Conservation (phyloP, 1,140 invertebrate species). For the Lethrus apterus region DNA sequence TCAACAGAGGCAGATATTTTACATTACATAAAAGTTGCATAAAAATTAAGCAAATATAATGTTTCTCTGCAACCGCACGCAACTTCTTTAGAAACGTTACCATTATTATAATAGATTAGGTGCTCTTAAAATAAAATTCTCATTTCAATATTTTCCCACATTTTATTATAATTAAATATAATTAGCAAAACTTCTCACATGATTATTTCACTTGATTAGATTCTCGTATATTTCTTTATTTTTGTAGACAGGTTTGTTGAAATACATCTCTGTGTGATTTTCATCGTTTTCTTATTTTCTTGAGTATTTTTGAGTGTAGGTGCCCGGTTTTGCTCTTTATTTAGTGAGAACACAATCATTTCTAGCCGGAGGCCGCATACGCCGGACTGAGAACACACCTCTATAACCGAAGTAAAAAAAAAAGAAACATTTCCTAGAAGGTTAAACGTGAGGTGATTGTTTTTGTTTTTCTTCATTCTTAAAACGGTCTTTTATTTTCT, state of each 20-base stretch:
- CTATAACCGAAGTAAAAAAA: conserved; percentile 15
- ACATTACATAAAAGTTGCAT: no score
- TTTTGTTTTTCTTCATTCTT: conserved; percentile 14
- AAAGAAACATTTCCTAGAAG: conserved; percentile 21
- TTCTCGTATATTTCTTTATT: background rate
- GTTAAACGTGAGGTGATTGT: conserved; percentile 18
- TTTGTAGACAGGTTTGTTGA: conserved; percentile 1
- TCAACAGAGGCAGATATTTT: no score
- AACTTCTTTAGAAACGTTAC: no score
- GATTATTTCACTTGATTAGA: background rate
- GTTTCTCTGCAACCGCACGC: no score
- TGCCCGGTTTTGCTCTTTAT: conserved; percentile 13
- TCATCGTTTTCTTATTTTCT: conserved; percentile 9
- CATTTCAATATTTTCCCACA: no score
- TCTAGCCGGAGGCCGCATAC: conserved; percentile 1
- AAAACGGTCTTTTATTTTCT: conserved; percentile 13
- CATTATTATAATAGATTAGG: no score
- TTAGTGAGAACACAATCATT: conserved; percentile 13
- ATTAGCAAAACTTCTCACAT: conserved; percentile 4
- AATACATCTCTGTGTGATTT: no score
- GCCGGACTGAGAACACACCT: conserved; percentile 14
- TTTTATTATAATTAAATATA: conserved; percentile 2
- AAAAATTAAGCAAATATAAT: no score
- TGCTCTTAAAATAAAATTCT: no score
- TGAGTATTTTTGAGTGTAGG: no score